A percentile compares a stretch with the other conserved stretches of the same genome.
phyloP scores from a whole-genome alignment of 2,888 invertebrate genomes.

The Chalcosyrphus nemorum region DNA sequence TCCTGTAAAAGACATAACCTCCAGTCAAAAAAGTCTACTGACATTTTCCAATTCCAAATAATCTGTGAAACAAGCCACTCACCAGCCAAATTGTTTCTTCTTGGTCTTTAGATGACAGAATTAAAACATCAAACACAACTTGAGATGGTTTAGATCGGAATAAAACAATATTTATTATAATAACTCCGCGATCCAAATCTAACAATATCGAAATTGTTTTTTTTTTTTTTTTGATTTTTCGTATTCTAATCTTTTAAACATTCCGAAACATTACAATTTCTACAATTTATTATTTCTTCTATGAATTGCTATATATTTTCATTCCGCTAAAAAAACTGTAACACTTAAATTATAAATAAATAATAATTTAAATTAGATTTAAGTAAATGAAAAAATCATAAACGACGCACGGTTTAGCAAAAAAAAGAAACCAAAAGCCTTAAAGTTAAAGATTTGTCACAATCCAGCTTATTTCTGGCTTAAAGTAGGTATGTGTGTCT shows the following conservation, averaged over 20 bases:
- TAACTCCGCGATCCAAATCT: conserved; percentile 46
- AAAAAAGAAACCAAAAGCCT: conserved; percentile 8
- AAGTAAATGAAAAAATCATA: background rate
- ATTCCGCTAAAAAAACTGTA: conserved; percentile 38
- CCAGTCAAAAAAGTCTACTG: no score
- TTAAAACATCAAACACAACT: background rate
- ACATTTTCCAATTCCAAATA: no score
- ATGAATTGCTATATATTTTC: conserved; percentile 36
- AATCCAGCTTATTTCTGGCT: conserved; percentile 31
- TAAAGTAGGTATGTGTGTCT: background rate
- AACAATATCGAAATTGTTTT: conserved; percentile 22
- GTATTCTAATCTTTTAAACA: conserved; percentile 45
- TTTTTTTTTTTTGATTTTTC: no score
- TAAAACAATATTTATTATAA: conserved; percentile 50
- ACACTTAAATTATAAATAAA: conserved; percentile 7
- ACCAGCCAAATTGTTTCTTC: no score
- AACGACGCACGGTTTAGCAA: background rate
- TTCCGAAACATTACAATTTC: conserved; percentile 33
- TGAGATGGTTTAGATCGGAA: conserved; percentile 29
- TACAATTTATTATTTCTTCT: conserved; percentile 22
- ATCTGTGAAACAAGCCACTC: no score
- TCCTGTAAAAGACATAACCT: no score
- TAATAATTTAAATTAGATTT: conserved; percentile 4
- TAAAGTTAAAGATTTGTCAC: conserved; percentile 56
- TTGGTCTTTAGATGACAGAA: no score